Evolutionary conservation across 2,797 vertebrate species (phyloP).

Genomic region (Xenopus petersii): DNA sequence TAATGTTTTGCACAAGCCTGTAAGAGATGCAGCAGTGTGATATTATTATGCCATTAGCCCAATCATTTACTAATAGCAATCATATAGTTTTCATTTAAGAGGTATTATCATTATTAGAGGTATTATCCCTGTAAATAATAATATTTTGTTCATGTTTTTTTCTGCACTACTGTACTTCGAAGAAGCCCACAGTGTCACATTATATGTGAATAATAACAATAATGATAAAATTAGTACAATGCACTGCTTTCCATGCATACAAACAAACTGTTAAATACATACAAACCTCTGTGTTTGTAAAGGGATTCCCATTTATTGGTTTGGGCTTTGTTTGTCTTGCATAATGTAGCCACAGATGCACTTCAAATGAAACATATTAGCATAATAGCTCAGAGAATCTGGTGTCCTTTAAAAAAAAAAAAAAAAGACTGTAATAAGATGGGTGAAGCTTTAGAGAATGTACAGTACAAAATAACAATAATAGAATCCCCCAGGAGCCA

Average conservation of each 20-base stretch:
- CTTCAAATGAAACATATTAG: constrained; percentile 17
- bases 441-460: constrained; percentile 10
- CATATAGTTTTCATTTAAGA: neutral
- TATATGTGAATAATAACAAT: neutral
- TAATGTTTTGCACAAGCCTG: neutral
- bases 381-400: constrained; percentile 3
- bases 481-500: constrained; percentile 32
- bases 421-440: constrained; percentile 15
- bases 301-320: neutral
- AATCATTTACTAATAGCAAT: neutral
- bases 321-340: neutral
- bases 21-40: neutral
- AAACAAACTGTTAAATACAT: neutral
- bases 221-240: neutral
- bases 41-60: neutral
- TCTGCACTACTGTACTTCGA: neutral
- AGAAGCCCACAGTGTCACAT: neutral
- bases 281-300: constrained; percentile 6
- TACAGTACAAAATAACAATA: constrained; percentile 31
- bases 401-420: neutral
- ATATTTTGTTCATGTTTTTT: neutral
- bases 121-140: neutral
- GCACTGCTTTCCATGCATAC: neutral
- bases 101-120: neutral
- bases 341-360: neutral